phyloP scores from a whole-genome alignment of 2,113 vertebrate species.

The Pelecanoides urinatrix region DNA sequence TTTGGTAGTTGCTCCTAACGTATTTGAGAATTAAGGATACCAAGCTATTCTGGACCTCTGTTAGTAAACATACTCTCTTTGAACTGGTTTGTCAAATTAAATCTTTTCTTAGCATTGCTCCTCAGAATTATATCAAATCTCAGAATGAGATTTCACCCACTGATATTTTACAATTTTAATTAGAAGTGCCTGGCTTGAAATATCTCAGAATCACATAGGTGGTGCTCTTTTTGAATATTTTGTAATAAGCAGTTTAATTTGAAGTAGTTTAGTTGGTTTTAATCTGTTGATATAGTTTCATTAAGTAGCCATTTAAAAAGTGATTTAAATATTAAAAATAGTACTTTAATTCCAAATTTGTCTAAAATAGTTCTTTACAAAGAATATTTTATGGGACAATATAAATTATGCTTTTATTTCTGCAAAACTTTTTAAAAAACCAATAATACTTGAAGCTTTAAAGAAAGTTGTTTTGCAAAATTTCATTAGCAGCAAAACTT shows the following conservation, averaged over 20 bases:
- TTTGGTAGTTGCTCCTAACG: background rate
- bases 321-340: background rate
- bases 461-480: background rate
- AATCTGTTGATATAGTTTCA: background rate
- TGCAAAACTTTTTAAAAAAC: background rate
- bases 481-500: background rate
- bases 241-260: background rate
- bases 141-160: background rate
- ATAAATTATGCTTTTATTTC: background rate
- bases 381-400: background rate
- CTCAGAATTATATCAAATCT: background rate
- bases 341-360: background rate
- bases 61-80: background rate
- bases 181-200: background rate
- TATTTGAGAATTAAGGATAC: background rate
- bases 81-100: background rate
- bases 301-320: background rate
- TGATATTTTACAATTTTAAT: background rate
- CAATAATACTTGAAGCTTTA: background rate
- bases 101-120: background rate
- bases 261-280: background rate
- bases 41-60: background rate
- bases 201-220: background rate
- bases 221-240: background rate
- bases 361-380: background rate